Evolutionary conservation across 2,888 invertebrate genomes (phyloP), one percentile per base, ranked within the genome.

Genomic region (Diogma glabrata): DNA sequence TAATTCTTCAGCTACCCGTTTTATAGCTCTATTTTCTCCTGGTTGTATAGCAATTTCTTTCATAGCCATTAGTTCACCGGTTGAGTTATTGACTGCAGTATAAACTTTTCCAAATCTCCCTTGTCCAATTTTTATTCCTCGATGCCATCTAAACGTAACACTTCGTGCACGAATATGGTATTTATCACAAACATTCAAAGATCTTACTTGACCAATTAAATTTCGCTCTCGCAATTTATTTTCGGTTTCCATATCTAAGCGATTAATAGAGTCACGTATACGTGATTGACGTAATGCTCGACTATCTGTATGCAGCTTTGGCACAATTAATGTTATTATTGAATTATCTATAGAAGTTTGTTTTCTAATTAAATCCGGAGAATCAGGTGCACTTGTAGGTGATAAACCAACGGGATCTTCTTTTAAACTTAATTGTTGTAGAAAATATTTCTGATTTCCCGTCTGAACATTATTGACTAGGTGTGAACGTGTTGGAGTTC

Each of bases 21-120:
- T 84, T 52, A 92, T 77, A 1, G 87, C 84, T 54, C 83, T 76
- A 30, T 84, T 79, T 74, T 94, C 92, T 43, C 88, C 90, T 2
- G 84, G 87, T 59, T 86, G 88, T 51, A 93, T 74, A 40, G 82
- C 79, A 55, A 94, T 82, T 75, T 93, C 92, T 72, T 96, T 96
- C 82, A 95, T 92, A 6, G 95, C 96, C 74, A 95, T 82, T 61
- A 95, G 75, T 66, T 93, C 92, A 0, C 92, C 92, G 33, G 86
- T 87, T 60, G 86, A 84, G 63, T 90, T 90, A 69, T 95, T 95
- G 19, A 95, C 90, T 12, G 93, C 92, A 0, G 92, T 92, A 69
- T 94, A 94, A 49, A 95, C 95, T 74, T 92, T 92, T 3, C 94
- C 95, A 67, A 92, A 95, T 55, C 88, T 79, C 9, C 95, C 95